Percentiles rank a stretch among this genome's conserved stretches.
Evolutionary conservation across 2,797 vertebrate genomes (phyloP).

Genomic region (Naso thynnoides): DNA sequence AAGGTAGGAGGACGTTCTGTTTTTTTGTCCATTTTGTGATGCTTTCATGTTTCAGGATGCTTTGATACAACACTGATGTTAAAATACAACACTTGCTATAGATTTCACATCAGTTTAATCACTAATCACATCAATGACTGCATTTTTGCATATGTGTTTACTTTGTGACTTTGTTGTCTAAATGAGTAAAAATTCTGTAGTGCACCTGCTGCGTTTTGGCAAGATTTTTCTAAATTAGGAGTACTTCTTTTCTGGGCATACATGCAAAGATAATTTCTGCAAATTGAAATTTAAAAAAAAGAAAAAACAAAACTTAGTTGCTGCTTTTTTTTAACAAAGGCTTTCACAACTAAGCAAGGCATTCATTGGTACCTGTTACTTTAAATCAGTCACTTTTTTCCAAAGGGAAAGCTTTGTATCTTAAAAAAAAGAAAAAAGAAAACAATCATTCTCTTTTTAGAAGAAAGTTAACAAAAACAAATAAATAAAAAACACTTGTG

Average conservation of each 20-base stretch:
- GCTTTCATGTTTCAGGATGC: neutral
- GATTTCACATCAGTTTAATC: neutral
- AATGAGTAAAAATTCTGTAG: neutral
- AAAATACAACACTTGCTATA: neutral
- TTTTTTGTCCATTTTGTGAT: neutral
- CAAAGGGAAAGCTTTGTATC: no score
- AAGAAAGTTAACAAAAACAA: no score
- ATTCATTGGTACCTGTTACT: no score
- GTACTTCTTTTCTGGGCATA: neutral
- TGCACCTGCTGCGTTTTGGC: neutral
- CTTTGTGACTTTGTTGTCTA: neutral
- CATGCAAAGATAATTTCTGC: neutral
- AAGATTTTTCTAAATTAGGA: no score
- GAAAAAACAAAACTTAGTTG: no score
- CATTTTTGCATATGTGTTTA: neutral
- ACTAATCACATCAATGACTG: neutral
- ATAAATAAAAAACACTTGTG: no score
- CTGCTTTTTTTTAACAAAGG: neutral
- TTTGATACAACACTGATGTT: neutral
- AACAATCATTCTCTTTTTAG: no score
- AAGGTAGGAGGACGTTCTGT: constrained; percentile 85
- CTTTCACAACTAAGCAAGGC: no score
- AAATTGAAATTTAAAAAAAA: neutral
- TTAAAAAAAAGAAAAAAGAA: no score
- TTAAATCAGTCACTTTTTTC: no score